Evolutionary conservation across 2,888 invertebrate species (phyloP), one percentile per base, ranked within the genome.

Genomic region (Stictocephala bisonia): DNA sequence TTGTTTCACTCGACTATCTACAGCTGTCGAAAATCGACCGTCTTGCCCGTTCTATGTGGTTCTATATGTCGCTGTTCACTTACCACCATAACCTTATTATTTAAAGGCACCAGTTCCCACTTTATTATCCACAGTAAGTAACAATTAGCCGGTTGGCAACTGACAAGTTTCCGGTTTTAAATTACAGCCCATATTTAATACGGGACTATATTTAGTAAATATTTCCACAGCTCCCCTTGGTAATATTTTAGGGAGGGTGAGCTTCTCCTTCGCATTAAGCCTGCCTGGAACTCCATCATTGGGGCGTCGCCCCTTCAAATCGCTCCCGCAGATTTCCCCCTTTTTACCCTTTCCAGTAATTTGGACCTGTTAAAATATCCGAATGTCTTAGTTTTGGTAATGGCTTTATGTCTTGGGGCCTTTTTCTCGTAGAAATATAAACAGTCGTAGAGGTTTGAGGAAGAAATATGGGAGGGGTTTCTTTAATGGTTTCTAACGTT

Each of bases 171-270:
- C 64, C 64, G 64, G 64, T 64, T 64, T 64, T 64, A 64, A 64
- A 64, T 64, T 64, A 64, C 64, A 64, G 64, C 44, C 44, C 64
- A 64, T 64, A 64, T 64, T 64, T 64, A 64, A 64, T 64, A 44
- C 64, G 44, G 27, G 64, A 64, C 64, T 64, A 64, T 64, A 64
- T 64, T 64, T 64, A 64, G 64, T 64, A 64, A 64, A 64, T 64
- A 64, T 64, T 44, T 64, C 64, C 18, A 64, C 64, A 9, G 44
- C 64, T 64, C 64, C 64, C 64, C 44, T n/a, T 27, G 27, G 44
- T 44, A 41, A 64, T 64, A 64, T 64, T 64, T 64, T 64, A 64
- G 64, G 64, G 41, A 40, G 60, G 60, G 60, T 22, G 60, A 6
- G 20, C 29, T 64, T 64, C 44, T 44, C 24, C 64, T 24, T 44